Evolutionary conservation across 2,888 invertebrate genomes (phyloP), one percentile per base, ranked within the genome.

Genomic region (Laothoe populi): DNA sequence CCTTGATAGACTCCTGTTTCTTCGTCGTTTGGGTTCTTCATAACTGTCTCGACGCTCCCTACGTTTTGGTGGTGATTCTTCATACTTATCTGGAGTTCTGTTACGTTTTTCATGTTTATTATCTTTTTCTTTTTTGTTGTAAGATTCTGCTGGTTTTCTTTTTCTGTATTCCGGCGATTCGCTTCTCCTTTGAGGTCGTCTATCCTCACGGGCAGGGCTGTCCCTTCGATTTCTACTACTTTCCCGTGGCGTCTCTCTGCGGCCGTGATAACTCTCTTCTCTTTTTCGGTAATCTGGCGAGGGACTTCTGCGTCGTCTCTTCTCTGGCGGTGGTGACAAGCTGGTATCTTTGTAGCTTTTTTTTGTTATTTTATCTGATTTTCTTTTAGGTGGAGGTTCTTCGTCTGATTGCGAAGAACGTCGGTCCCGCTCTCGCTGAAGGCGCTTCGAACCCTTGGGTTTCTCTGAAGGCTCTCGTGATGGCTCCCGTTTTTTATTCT

Each of bases 291-390:
- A 78, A 4, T 85, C 84, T 1, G 75, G 75, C 0, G 89, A 85
- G 0, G 81, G 75, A 61, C 89, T 90, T 60, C 73, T 82, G 1
- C 85, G 82, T 1, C 87, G 78, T 66, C 81, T 81, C 66, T 89
- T 91, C 23, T 87, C 87, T 0, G 88, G 88, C 2, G 83, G 83
- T 0, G 90, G 87, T 0, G 91, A 89, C 0, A 70, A 60, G 64
- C 86, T 88, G 23, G 66, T 46, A 4, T 84, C 86, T 70, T 80
- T 77, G n/a, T 73, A 66, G 35, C 78, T 66, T 63, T 78, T 82
- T 66, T 80, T 86, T 49, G 76, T 82, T 68, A 79, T 78, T 61
- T 83, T 86, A 0, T 84, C 82, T 13, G 64, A 61, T 66, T 70
- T 80, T 61, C 61, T 77, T 44, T 73, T 77, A 5, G 72, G 63